Percentiles rank a stretch among this genome's conserved stretches.
Conservation (phyloP, 2,888 invertebrate species). For the Chrysolina haemoptera region DNA sequence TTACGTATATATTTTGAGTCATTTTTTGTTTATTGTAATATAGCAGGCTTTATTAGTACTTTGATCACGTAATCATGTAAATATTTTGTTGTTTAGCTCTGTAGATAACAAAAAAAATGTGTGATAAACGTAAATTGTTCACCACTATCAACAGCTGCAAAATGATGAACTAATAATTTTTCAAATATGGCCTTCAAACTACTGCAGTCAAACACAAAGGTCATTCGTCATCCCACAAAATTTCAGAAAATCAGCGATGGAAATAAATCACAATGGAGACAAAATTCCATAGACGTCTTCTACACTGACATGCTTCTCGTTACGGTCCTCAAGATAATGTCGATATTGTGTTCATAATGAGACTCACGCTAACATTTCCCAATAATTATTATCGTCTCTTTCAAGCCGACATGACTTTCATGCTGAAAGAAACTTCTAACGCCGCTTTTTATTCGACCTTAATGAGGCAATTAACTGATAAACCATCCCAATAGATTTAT, state of each 20-base stretch:
- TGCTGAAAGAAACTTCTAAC: conserved; percentile 23
- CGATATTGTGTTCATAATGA: conserved; percentile 22
- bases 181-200: no score
- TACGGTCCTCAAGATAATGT: neutral
- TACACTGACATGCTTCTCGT: neutral
- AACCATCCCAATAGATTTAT: conserved; percentile 30
- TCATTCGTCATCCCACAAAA: neutral
- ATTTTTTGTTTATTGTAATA: no score
- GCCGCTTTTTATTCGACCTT: conserved; percentile 28
- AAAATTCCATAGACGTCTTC: neutral
- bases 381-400: conserved; percentile 28
- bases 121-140: no score
- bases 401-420: conserved; percentile 20
- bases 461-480: conserved; percentile 37
- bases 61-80: no score
- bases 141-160: no score
- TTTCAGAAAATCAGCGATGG: neutral
- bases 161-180: no score
- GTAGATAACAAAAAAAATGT: no score
- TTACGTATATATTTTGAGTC: no score
- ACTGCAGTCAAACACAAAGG: no score
- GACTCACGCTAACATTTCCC: conserved; percentile 21
- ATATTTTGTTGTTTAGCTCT: no score
- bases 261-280: neutral
- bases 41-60: no score